A percentile compares a stretch with the other conserved stretches of the same genome.
Conservation (phyloP, 37 sponge, comb jelly and placozoan genomes). For the Geodia barretti region DNA sequence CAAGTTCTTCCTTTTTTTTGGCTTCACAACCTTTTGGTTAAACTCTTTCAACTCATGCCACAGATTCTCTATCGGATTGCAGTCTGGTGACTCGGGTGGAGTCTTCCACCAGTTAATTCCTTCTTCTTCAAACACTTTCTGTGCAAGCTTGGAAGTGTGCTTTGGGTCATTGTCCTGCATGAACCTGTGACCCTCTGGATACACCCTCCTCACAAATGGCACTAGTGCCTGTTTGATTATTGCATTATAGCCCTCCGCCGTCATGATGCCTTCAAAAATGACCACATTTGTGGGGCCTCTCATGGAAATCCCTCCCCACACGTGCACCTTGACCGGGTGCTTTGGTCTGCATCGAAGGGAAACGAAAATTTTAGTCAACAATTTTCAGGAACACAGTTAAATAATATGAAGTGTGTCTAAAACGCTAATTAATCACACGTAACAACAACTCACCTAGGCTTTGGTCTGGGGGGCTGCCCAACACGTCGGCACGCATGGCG, state of each 20-base stretch:
- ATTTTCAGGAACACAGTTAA: too few relatives aligned
- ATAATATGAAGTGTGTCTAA: too few relatives aligned
- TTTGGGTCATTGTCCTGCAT: conserved; percentile 37
- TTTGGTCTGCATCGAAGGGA: too few relatives aligned
- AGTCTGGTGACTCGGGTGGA: conserved; percentile 25
- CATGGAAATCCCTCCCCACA: conserved; percentile 25
- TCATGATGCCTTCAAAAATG: conserved; percentile 38
- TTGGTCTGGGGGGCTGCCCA: conserved; percentile 1
- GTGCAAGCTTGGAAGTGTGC: conserved; percentile 3
- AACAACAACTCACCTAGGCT: conserved; percentile 16
- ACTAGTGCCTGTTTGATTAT: not conserved
- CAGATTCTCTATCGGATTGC: conserved; percentile 33
- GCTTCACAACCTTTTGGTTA: conserved; percentile 16
- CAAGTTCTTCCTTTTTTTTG: not conserved
- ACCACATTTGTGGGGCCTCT: conserved; percentile 10
- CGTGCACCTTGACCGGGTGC: conserved; percentile 38
- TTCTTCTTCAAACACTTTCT: not conserved
- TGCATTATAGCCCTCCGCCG: not conserved
- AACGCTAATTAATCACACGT: too few relatives aligned
- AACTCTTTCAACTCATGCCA: conserved; percentile 33
- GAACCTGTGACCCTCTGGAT: conserved; percentile 16
- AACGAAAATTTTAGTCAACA: not conserved
- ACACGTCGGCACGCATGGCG: conserved; percentile 3
- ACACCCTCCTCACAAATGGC: conserved; percentile 5
- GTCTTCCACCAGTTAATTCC: conserved; percentile 31